Evolutionary conservation across 2,888 invertebrate species (phyloP), one percentile per base, ranked within the genome.

Genomic region (Dioctria rufipes): DNA sequence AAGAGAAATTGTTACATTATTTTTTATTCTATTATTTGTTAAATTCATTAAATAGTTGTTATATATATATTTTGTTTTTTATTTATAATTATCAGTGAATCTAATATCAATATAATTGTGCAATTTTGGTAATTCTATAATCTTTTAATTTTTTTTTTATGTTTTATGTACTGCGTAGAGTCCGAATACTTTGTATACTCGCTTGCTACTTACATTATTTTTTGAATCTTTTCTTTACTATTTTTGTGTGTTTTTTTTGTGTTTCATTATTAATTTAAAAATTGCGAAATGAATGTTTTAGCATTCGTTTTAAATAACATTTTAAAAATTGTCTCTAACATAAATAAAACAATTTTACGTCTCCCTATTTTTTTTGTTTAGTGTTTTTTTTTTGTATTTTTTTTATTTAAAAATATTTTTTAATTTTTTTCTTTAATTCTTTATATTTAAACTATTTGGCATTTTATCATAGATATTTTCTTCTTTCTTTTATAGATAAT

Each of bases 81-180:
- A 51, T 61, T 78, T 49, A 66, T 65, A 40, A 65, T 78, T 78
- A 75, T 75, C 60, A 60, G 60, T 75, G 78, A 78, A 60, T 79
- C 67, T 79, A 66, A 54, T 66, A 58, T 79, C 37, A 79, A 79
- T 67, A 67, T 79, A 79, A 79, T 79, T 79, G 79, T 79, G 79
- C 79, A 79, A 49, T 79, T 66, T 51, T 58, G n/a, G 49, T 11
- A 8, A 51, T 39, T 54, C 25, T 79, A 49, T 42, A 4, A 58
- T 67, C 39, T 67, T 67, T n/a, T 46, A 43, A 40, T 67, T 73
- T 69, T 46, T 51, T 73, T 63, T n/a, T n/a, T n/a, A n/a, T 63
- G 3, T 39, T 65, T 65, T 25, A 6, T 40, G 42, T 25, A 75
- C 58, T 49, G 58, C n/a, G 37, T 13, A 25, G 75, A 75, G 75